phyloP scores from a whole-genome alignment of 1,140 invertebrate genomes.

The Lepidurus couesii region DNA sequence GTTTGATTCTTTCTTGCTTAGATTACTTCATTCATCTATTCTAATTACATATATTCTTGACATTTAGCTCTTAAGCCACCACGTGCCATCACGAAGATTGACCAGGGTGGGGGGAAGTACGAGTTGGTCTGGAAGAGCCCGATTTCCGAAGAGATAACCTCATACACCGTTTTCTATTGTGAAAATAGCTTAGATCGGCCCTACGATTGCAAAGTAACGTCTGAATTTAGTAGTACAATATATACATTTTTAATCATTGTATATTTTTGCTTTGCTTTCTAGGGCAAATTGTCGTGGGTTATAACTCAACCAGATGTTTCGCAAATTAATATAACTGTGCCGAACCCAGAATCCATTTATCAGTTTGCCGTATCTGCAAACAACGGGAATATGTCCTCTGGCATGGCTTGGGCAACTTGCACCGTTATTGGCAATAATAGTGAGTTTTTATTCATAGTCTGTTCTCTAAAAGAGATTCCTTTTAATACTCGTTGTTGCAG shows the following conservation, averaged over 20 bases:
- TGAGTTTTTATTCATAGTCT: slow-evolving; percentile 34
- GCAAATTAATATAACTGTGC: slow-evolving; percentile 50
- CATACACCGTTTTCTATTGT: slow-evolving; percentile 71
- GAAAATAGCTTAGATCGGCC: slow-evolving; percentile 53
- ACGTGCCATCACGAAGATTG: slow-evolving; percentile 59
- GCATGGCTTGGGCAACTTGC: slow-evolving; percentile 70
- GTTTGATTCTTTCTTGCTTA: neutral
- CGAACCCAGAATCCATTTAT: slow-evolving; percentile 49
- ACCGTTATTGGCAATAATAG: slow-evolving; percentile 61
- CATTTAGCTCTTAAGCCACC: slow-evolving; percentile 50
- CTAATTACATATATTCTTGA: slow-evolving; percentile 34
- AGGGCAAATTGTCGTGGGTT: neutral
- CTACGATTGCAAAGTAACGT: slow-evolving; percentile 53
- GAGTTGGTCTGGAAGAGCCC: slow-evolving; percentile 63
- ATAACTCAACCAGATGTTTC: slow-evolving; percentile 39
- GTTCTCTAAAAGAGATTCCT: neutral
- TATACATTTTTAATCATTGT: neutral
- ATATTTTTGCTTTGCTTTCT: neutral
- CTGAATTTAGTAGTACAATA: slow-evolving; percentile 26
- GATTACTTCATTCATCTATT: slow-evolving; percentile 4
- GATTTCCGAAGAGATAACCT: slow-evolving; percentile 38
- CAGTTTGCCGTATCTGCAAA: slow-evolving; percentile 69
- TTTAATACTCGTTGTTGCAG: neutral
- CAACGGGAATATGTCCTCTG: slow-evolving; percentile 56
- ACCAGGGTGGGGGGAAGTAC: slow-evolving; percentile 58